phyloP scores from a whole-genome alignment of 1,140 invertebrate species.

The Lanistes nyassanus region DNA sequence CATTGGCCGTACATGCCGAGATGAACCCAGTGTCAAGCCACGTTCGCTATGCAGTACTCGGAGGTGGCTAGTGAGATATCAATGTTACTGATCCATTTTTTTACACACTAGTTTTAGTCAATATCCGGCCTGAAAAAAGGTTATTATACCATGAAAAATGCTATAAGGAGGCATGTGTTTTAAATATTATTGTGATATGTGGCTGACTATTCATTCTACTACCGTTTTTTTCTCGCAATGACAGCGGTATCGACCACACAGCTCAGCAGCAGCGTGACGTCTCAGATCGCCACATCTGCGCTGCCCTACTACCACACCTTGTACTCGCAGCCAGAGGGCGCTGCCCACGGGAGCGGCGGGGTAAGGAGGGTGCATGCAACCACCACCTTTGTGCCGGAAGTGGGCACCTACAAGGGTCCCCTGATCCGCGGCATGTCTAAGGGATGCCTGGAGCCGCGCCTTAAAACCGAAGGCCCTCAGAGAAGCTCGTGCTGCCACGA shows the following conservation, averaged over 20 bases:
- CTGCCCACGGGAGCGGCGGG: constrained; percentile 21
- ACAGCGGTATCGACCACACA: constrained; percentile 5
- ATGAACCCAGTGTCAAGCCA: too few species aligned
- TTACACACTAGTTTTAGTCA: too few species aligned
- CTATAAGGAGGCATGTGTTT: background rate
- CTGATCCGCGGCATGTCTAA: constrained; percentile 28
- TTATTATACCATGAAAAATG: too few species aligned
- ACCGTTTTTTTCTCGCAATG: background rate
- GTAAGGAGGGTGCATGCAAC: constrained; percentile 45
- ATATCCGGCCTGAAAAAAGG: too few species aligned
- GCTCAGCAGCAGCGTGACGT: constrained; percentile 12
- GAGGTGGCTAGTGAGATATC: too few species aligned
- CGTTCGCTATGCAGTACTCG: too few species aligned
- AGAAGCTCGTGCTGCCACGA: constrained; percentile 16
- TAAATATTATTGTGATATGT: background rate
- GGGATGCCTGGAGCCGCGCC: constrained; percentile 12
- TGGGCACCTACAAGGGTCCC: constrained; percentile 44
- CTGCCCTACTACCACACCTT: constrained; percentile 52
- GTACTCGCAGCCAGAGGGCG: constrained; percentile 41
- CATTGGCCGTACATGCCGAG: too few species aligned
- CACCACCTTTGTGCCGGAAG: constrained; percentile 47
- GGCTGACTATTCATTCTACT: background rate
- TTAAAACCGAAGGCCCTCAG: too few species aligned
- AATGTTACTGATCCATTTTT: too few species aligned
- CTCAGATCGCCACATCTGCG: constrained; percentile 25